Evolutionary conservation across 2,797 vertebrate genomes (phyloP), one percentile per base, ranked within the genome.

Genomic region (Chelon auratus): DNA sequence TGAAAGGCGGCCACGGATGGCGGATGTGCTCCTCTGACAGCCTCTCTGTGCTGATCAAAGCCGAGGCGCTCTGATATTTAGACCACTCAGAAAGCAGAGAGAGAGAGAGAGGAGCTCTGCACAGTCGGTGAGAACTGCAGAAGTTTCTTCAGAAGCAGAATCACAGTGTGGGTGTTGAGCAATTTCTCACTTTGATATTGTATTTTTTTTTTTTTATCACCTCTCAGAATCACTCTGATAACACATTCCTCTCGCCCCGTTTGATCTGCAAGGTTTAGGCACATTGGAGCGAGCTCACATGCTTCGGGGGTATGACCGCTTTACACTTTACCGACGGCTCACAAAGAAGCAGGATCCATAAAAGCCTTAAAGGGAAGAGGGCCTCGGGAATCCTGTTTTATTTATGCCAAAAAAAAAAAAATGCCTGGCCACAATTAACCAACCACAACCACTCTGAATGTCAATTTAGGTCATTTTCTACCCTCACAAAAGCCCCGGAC

Each of bases 381-480:
- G 66, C 73, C 66, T 82, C 72, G 72, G 72, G 78, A 87, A 82
- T 84, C 68, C 78, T 78, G 81, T 84, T 88, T 91, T 89, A 85
- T 87, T 91, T 83, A 78, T 84, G 75, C 76, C 85, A 47, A 8
- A 33, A 26, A 26, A 26, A 26, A 26, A 84, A 83, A 91, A 87
- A 89, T 81, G 80, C 78, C 75, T 42, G 77, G 69, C 84, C 81
- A 85, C 85, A 85, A 89, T 91, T 86, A 83, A 88, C 80, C 85
- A 81, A 82, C 88, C 88, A 75, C 81, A 77, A 87, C 85, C 82
- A 81, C 80, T 81, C 74, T 82, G 85, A 90, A 91, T 90, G 88
- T 91, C 91, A 89, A 86, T 93, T 94, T 93, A 93, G 93, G 92
- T 94, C 90, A 92, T 93, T 94, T 93, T 95, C 92, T 93, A 74